A percentile compares a stretch with the other conserved stretches of the same genome.
These are phyloP conservation scores for Empis livida DNA, from an alignment of 2,888 invertebrate species.

Conservation along the genomic window DNA sequence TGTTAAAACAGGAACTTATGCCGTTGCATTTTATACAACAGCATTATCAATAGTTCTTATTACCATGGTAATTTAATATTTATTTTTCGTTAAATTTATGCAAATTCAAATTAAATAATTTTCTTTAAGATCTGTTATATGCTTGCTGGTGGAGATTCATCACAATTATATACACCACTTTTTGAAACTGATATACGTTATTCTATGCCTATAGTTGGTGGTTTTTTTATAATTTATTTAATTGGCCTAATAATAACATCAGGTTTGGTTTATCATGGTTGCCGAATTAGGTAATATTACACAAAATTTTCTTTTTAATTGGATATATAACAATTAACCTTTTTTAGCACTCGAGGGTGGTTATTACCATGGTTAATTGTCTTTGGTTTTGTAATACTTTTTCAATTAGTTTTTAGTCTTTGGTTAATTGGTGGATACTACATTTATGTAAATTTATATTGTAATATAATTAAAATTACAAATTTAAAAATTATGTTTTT, in stretches of 20 bases:
- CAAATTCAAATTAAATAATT: not conserved
- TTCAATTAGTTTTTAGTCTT: constrained; percentile 66
- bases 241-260: constrained; percentile 40
- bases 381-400: constrained; percentile 55
- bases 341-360: constrained; percentile 58
- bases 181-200: constrained; percentile 74
- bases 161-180: constrained; percentile 75
- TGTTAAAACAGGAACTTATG: constrained; percentile 61
- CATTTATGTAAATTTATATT: constrained; percentile 60
- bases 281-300: constrained; percentile 32
- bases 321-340: no score
- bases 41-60: constrained; percentile 62
- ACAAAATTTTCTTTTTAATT: no score
- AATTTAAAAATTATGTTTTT: constrained; percentile 26
- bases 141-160: constrained; percentile 77
- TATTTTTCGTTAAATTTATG: not conserved
- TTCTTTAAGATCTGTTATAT: constrained; percentile 48
- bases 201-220: constrained; percentile 57
- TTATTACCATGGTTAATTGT: constrained; percentile 67
- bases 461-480: constrained; percentile 5
- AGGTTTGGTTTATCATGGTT: constrained; percentile 30
- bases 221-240: constrained; percentile 29
- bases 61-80: constrained; percentile 37
- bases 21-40: constrained; percentile 66
- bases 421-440: constrained; percentile 84